Evolutionary conservation across 2,797 vertebrate genomes (phyloP).

Genomic region (Muscicapa striata): DNA sequence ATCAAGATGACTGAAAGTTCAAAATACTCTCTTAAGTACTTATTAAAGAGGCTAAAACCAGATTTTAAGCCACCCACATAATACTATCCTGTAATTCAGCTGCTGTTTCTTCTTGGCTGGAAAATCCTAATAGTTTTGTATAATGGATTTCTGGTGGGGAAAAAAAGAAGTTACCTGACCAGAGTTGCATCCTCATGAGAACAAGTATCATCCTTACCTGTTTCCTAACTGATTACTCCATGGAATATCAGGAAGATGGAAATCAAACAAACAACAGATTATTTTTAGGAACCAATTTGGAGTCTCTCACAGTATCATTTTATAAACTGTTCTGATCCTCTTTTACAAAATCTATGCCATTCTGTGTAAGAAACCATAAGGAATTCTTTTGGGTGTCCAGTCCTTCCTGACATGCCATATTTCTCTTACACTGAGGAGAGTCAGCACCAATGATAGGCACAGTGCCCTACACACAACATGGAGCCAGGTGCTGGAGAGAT

Average conservation of each 20-base stretch:
- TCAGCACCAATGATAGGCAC: conserved; percentile 22
- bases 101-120: neutral
- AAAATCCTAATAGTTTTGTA: neutral
- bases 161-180: neutral
- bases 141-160: neutral
- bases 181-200: neutral
- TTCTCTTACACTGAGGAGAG: conserved; percentile 7
- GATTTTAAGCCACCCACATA: conserved; percentile 3
- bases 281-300: neutral
- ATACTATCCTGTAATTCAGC: neutral
- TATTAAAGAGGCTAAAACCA: neutral
- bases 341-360: neutral
- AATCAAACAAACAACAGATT: neutral
- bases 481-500: conserved; percentile 21
- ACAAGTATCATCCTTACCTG: neutral
- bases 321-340: neutral
- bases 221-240: neutral
- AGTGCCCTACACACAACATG: neutral
- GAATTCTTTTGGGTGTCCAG: neutral
- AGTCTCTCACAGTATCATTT: neutral
- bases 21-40: conserved; percentile 33
- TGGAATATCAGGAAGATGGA: neutral
- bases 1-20: conserved; percentile 33
- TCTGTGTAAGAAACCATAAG: neutral
- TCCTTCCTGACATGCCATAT: neutral